Conservation (phyloP, 2,797 vertebrate species). For the Sciaenops ocellatus region DNA sequence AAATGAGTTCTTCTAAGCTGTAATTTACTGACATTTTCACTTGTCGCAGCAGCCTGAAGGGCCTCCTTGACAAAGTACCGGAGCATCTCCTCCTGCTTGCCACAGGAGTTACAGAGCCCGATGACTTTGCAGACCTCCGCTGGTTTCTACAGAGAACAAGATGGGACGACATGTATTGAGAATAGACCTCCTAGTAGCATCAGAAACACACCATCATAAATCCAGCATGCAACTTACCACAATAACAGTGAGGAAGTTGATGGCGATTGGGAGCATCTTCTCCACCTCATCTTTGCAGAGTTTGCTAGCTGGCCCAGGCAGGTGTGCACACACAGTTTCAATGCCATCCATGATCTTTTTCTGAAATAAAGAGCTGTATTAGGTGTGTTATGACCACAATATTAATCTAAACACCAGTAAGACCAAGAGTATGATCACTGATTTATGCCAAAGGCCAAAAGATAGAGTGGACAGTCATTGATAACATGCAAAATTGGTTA, state of each 20-base stretch:
- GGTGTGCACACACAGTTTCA: conserved; percentile 70
- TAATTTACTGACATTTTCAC: conserved; percentile 55
- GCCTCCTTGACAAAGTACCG: conserved; percentile 64
- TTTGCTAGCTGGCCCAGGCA: conserved; percentile 62
- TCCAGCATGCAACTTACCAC: conserved; percentile 62
- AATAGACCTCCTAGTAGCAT: background rate
- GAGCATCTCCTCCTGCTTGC: conserved; percentile 58
- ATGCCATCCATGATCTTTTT: conserved; percentile 68
- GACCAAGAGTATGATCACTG: background rate
- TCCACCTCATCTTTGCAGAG: conserved; percentile 79
- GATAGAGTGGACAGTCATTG: background rate
- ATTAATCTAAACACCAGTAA: background rate
- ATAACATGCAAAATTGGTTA: background rate
- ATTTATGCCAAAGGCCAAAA: background rate
- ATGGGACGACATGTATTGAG: background rate
- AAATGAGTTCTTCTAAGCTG: background rate
- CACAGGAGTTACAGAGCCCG: conserved; percentile 74
- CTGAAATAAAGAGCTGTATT: conserved; percentile 57
- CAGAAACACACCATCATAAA: background rate
- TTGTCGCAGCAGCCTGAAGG: conserved; percentile 37
- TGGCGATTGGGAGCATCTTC: conserved; percentile 74
- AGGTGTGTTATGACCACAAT: background rate
- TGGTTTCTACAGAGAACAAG: conserved; percentile 74
- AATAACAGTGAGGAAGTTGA: conserved; percentile 72
- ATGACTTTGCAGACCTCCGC: conserved; percentile 73